These are phyloP conservation scores for Hoplostethus atlanticus DNA, from an alignment of 2,797 vertebrate genomes.

Conservation along the genomic window DNA sequence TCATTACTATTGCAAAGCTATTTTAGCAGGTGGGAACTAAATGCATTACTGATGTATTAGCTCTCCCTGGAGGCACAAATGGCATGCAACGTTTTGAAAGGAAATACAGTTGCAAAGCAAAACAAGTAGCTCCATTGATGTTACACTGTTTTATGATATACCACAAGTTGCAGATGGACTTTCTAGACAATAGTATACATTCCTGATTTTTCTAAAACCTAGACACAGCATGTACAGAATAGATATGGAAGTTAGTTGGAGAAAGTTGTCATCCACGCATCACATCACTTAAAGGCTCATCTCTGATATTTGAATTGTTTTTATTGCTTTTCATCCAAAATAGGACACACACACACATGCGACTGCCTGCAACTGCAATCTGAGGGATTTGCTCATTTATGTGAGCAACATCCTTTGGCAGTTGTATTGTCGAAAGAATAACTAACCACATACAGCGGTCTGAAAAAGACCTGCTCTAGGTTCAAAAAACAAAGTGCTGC, in stretches of 20 bases:
- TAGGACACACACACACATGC: slow-evolving; percentile 70
- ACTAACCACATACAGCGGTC: slow-evolving; percentile 75
- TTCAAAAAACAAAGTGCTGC: slow-evolving; percentile 80
- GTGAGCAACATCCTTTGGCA: slow-evolving; percentile 74
- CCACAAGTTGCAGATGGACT: slow-evolving; percentile 78
- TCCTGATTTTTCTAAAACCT: slow-evolving; percentile 77
- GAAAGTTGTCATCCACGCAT: slow-evolving; percentile 78
- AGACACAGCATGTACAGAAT: slow-evolving; percentile 78
- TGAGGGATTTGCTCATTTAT: slow-evolving; percentile 76
- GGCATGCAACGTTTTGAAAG: slow-evolving; percentile 68
- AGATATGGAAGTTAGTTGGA: slow-evolving; percentile 76
- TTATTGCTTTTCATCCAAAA: slow-evolving; percentile 70
- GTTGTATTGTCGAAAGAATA: slow-evolving; percentile 75
- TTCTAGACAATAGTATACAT: slow-evolving; percentile 82
- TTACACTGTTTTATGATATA: slow-evolving; percentile 69
- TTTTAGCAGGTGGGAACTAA: slow-evolving; percentile 77
- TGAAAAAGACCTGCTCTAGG: slow-evolving; percentile 71
- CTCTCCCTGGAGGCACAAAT: slow-evolving; percentile 76
- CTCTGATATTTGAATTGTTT: slow-evolving; percentile 77
- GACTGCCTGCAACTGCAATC: slow-evolving; percentile 83
- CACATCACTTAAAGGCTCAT: slow-evolving; percentile 76
- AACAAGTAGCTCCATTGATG: slow-evolving; percentile 69
- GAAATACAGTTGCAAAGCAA: slow-evolving; percentile 69
- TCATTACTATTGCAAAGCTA: slow-evolving; percentile 70
- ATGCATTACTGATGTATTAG: slow-evolving; percentile 74